Evolutionary conservation across 2,888 invertebrate genomes (phyloP), one percentile per base, ranked within the genome.

Genomic region (Pyrocoelia pectoralis): DNA sequence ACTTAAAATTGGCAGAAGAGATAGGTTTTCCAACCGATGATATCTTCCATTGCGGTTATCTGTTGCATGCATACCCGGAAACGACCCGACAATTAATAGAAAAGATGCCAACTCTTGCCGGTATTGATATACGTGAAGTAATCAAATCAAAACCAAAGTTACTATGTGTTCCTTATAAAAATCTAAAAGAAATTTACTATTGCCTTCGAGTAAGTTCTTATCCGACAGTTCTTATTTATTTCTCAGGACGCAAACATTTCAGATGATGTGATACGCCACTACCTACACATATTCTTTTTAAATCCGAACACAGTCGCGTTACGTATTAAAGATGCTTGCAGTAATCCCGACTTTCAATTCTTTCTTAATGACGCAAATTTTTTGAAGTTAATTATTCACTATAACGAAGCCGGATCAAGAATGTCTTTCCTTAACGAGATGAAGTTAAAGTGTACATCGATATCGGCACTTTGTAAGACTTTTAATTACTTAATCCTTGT

Each of bases 291-390:
- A 1, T 86, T 88, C 51, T 84, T 85, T 2, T 80, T 91, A 71
- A 79, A 83, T 0, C 82, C 88, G 0, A 80, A 84, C 18, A 87
- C 88, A 0, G 84, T 92, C 0, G 73, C 83, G 13, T 76, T 83
- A 33, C 83, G 91, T 5, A 76, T 92, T 1, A 77, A 84, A 0
- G 84, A 86, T 65, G 76, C 92, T 0, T 79, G 82, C 43, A 80
- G 78, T 24, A 80, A 84, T 18, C 87, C 88, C 28, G 88, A 91
- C 72, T 86, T 90, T 65, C 79, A 84, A 71, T 82, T 88, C 0
- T 77, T 91, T 17, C 80, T 82, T 12, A 82, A 84, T 8, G 87
- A 91, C 81, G 87, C 88, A 1, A 83, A 86, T 65, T 84, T 90
- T 66, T 72, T 87, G 3, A 74, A 78, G 14, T 68, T 88, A 13